These are phyloP conservation scores for Bombus picipes DNA, from an alignment of 1,140 invertebrate species.

Conservation along the genomic window DNA sequence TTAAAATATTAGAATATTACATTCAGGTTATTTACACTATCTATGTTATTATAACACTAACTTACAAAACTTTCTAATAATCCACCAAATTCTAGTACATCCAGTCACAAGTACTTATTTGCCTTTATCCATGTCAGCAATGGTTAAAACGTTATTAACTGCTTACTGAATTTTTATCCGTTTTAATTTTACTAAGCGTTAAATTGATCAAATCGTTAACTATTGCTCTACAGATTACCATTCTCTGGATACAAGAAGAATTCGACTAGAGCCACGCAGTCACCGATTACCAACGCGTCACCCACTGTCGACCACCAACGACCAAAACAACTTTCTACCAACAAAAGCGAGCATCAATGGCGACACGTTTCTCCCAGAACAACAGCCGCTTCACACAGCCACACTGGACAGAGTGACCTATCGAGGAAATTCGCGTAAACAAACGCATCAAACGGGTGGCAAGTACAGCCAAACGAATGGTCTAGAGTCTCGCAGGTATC, in stretches of 20 bases:
- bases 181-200: no score
- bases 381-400: constrained; percentile 71
- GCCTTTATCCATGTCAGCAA: no score
- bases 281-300: constrained; percentile 72
- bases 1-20: no score
- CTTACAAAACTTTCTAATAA: no score
- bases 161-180: no score
- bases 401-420: constrained; percentile 78
- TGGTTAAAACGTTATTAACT: no score
- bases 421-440: constrained; percentile 73
- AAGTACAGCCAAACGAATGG: constrained; percentile 62
- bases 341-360: constrained; percentile 68
- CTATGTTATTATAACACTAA: no score
- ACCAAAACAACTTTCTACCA: constrained; percentile 53
- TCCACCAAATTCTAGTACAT: no score
- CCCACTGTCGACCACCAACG: constrained; percentile 53
- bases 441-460: constrained; percentile 51
- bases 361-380: constrained; percentile 59
- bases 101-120: no score
- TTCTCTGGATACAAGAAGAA: constrained; percentile 72
- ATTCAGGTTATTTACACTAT: no score
- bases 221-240: constrained; percentile 62
- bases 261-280: constrained; percentile 76
- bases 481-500: constrained; percentile 67
- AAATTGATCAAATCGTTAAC: background rate